These are phyloP conservation scores for Babyrousa celebensis DNA, from an alignment of 2,797 vertebrate genomes.

Conservation along the genomic window DNA sequence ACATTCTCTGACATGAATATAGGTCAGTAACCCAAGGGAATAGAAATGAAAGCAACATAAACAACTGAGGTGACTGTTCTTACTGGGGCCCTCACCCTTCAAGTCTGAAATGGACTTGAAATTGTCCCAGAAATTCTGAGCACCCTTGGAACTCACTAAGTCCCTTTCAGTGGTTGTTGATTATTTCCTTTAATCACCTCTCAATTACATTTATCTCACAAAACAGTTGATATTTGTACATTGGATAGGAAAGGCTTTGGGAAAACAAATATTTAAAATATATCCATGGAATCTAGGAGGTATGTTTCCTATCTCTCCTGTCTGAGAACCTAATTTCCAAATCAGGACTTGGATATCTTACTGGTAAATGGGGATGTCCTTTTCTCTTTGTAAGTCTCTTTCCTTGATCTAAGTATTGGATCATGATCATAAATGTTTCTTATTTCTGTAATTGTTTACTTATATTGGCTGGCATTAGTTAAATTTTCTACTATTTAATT, in stretches of 20 bases:
- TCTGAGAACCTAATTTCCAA: background rate
- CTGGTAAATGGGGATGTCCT: background rate
- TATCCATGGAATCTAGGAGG: background rate
- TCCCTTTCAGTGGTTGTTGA: background rate
- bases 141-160: background rate
- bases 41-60: no score
- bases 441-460: slow-evolving; percentile 7
- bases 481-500: background rate
- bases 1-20: no score
- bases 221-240: background rate
- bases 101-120: background rate
- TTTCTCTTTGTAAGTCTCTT: background rate
- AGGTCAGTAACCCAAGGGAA: no score
- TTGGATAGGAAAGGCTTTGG: background rate
- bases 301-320: background rate
- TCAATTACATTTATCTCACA: slow-evolving; percentile 1
- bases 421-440: background rate
- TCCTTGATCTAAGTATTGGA: background rate
- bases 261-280: background rate
- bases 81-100: background rate
- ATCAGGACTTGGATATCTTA: background rate
- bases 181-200: background rate
- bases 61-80: background rate
- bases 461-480: background rate
- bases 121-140: background rate